phyloP scores from a whole-genome alignment of 2,113 vertebrate genomes.

The Sceloporus undulatus region DNA sequence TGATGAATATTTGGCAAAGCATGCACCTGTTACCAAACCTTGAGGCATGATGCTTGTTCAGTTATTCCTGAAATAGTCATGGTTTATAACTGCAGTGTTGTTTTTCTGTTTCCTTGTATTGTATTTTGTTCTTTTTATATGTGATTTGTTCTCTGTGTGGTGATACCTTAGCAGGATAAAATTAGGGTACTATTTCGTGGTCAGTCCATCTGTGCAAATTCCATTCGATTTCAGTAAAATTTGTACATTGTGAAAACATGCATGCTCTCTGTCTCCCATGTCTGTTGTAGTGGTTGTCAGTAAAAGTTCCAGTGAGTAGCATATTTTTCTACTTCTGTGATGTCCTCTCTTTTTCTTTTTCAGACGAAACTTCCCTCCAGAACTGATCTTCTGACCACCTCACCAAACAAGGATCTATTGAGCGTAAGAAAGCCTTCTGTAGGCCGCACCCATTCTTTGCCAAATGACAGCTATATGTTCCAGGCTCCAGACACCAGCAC shows the following conservation, averaged over 20 bases:
- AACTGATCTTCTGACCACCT: constrained; percentile 28
- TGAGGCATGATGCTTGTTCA: constrained; percentile 77
- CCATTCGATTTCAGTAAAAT: constrained; percentile 37
- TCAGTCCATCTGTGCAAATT: constrained; percentile 67
- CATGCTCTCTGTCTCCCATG: constrained; percentile 69
- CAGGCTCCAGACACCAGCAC: constrained; percentile 63
- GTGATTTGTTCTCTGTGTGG: constrained; percentile 64
- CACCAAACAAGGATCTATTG: constrained; percentile 82
- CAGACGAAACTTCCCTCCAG: constrained; percentile 77
- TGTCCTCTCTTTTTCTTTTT: not conserved
- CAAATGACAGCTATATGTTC: constrained; percentile 99
- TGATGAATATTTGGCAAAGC: constrained; percentile 58
- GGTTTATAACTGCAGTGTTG: constrained; percentile 61
- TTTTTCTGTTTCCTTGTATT: constrained; percentile 59
- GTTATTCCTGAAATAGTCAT: constrained; percentile 73
- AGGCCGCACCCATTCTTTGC: constrained; percentile 94
- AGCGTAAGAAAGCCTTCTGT: constrained; percentile 89
- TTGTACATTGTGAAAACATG: constrained; percentile 47
- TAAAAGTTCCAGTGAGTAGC: constrained; percentile 43
- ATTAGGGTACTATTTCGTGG: constrained; percentile 47
- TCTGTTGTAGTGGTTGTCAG: constrained; percentile 64
- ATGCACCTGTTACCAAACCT: constrained; percentile 61
- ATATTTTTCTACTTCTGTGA: not conserved
- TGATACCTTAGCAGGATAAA: constrained; percentile 21
- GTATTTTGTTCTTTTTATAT: constrained; percentile 19